Base-by-base conservation (phyloP, 2,113 vertebrate species). In the Festucalex cinctus region DNA sequence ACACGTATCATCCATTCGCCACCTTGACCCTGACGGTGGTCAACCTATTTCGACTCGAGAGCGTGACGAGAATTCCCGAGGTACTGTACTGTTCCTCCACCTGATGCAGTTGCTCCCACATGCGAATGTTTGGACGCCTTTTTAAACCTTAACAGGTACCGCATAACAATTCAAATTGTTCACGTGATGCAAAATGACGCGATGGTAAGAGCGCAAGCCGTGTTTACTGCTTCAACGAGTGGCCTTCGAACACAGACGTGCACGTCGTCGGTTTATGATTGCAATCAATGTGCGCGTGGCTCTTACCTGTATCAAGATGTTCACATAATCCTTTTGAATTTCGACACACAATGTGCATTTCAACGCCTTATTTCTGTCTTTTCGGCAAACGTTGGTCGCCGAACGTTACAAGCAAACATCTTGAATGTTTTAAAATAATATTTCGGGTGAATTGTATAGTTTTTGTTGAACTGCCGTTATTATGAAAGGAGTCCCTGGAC, bases 91-190 rank as follows among this genome's bases (percentile, higher is more conserved):
- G 54, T 16, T 5, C 16, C 56, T 61, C 56, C 35, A 62, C 48
- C 67, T 64, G 77, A 66, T 66, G 80, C 69, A 75, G 77, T 43
- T 74, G 62, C 82, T 49, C 37, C 58, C 41, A n/a, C 20, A 37
- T 63, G 66, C 53, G 49, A 59, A 19, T 68, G 63, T 67, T 70
- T 7, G 63, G 73, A 70, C 63, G 71, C 20, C 26, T 36, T 69
- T 54, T 20, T 41, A 51, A 59, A 49, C 61, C 53, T 58, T 44
- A 78, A 75, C 82, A 86, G 85, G 84, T 87, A 86, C 43, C 3
- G 10, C 20, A 9, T 51, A 43, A 22, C n/a, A 61, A 26, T 62
- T 43, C 6, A 8, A 26, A 41, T 17, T 60, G 32, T 37, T n/a
- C 12, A 1, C 13, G 3, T 37, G 58, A 4, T 22, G 12, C 35